Evolutionary conservation across 2,888 invertebrate species (phyloP), one percentile per base, ranked within the genome.

Genomic region (Acleris holmiana): DNA sequence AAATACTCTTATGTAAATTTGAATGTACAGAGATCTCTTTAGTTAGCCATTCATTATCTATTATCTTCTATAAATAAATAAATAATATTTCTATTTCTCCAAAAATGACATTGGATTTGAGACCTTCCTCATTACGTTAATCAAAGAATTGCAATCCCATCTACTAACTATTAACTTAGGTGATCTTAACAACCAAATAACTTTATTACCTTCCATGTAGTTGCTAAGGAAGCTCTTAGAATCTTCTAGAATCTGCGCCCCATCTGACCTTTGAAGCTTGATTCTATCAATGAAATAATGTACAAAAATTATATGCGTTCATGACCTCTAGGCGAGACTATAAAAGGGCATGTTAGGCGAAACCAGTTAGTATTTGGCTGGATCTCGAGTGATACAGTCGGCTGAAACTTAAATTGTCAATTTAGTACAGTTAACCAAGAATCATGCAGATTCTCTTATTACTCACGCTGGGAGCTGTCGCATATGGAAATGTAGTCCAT

Each of bases 241-340:
- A 17, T 17, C 21, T 67, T 79, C 78, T 76, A 75, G 82, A 82
- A 77, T 3, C 47, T 23, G 35, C 59, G 60, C n/a, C 59, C 57
- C 50, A 40, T 54, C 59, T 66, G 65, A 66, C 68, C 67, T 67
- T 73, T 67, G 70, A 65, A 53, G 66, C 69, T 68, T 68, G 70
- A 70, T 78, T 77, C 73, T 70, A 68, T 74, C 75, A 76, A 85
- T 86, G 79, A 79, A 80, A 80, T 82, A 80, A 84, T 83, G 67
- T 74, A 74, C 74, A 76, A 78, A 62, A 82, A 83, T 85, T 81
- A 81, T 69, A 68, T 67, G 66, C 66, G 83, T 67, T 82, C 88
- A 71, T 86, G 88, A 88, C 86, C 86, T 84, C 84, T 76, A 75
- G 23, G 25, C 19, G 56, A 53, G 63, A 64, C 75, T 88, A 88